Evolutionary conservation across 2,888 invertebrate species (phyloP).

Genomic region (Cerceris ruficornis): DNA sequence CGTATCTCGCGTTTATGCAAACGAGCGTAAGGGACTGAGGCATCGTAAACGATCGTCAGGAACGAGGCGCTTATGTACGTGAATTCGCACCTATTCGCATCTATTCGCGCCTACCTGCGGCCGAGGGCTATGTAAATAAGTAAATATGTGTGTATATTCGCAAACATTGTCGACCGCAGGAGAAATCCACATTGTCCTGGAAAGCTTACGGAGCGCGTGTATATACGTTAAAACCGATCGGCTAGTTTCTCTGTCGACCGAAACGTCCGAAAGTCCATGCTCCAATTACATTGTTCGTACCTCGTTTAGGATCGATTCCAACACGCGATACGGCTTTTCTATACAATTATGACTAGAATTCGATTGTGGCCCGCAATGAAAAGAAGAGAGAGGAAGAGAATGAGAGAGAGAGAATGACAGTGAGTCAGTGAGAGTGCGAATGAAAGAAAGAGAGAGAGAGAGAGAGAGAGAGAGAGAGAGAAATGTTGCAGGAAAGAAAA

Average conservation of each 20-base stretch:
- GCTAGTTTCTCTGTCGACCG: constrained; percentile 7
- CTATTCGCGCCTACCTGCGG: constrained; percentile 11
- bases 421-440: no score
- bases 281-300: constrained; percentile 40
- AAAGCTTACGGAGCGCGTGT: constrained; percentile 14
- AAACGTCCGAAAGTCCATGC: constrained; percentile 28
- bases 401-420: neutral
- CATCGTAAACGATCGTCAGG: neutral
- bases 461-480: no score
- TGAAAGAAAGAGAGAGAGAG: no score
- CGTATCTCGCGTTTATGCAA: neutral
- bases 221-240: constrained; percentile 7
- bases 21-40: neutral
- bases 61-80: constrained; percentile 6
- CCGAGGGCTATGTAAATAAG: constrained; percentile 12
- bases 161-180: neutral
- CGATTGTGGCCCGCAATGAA: neutral
- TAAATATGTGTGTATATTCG: constrained; percentile 22
- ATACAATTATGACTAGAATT: neutral
- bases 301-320: constrained; percentile 11
- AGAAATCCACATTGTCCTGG: constrained; percentile 19
- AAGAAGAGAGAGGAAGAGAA: neutral
- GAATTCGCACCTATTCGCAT: neutral
- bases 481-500: no score
- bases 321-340: neutral